These are phyloP conservation scores for Australoheros scitulus DNA, from an alignment of 2,113 vertebrate genomes.

Conservation along the genomic window DNA sequence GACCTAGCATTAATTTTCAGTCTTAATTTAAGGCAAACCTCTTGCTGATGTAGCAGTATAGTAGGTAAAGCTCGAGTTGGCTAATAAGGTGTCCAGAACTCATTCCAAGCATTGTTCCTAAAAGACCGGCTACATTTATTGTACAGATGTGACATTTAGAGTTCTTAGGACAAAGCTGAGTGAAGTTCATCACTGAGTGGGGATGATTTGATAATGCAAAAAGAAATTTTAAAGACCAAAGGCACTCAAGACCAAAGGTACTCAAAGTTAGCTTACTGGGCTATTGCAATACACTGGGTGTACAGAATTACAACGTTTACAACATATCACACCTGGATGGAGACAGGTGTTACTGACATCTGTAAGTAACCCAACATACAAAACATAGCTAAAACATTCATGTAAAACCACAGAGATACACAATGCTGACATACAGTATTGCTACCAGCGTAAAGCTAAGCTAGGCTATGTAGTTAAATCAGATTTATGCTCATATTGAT, in stretches of 20 bases:
- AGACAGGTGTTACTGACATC: too few relatives aligned
- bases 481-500: too few relatives aligned
- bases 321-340: too few relatives aligned
- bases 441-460: too few relatives aligned
- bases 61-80: constrained; percentile 11
- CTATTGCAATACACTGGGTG: background rate
- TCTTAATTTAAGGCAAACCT: constrained; percentile 24
- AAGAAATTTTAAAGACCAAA: constrained; percentile 8
- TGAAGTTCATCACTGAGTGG: background rate
- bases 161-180: constrained; percentile 12
- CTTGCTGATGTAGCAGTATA: background rate
- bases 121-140: constrained; percentile 27
- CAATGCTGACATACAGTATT: too few relatives aligned
- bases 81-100: constrained; percentile 34
- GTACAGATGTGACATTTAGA: constrained; percentile 70
- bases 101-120: background rate
- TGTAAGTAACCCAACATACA: too few relatives aligned
- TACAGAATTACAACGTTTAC: too few relatives aligned
- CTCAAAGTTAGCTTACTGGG: background rate
- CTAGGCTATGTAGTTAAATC: too few relatives aligned
- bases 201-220: background rate
- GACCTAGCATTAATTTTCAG: constrained; percentile 18
- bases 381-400: too few relatives aligned
- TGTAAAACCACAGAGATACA: too few relatives aligned
- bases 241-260: too few relatives aligned